Evolutionary conservation across 2,888 invertebrate species (phyloP).

Genomic region (Sipha maydis): DNA sequence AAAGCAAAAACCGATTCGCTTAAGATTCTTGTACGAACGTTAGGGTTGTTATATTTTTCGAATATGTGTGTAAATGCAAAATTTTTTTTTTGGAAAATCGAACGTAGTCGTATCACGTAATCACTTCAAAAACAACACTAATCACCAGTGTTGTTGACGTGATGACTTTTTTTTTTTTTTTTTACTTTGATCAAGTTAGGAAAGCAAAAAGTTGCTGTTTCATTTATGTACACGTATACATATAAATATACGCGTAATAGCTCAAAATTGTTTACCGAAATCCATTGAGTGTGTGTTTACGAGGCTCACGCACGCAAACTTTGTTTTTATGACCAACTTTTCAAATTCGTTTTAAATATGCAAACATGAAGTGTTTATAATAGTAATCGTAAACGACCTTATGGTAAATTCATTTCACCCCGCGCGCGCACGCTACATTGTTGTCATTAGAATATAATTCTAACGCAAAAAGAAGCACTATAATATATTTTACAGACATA

Average conservation of each 20-base stretch:
- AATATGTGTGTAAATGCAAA: no score
- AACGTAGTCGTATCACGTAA: background rate
- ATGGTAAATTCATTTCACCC: background rate
- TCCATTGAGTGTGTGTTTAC: constrained; percentile 27
- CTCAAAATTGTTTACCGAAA: constrained; percentile 32
- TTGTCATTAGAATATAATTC: constrained; percentile 13
- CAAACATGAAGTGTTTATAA: constrained; percentile 23
- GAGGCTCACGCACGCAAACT: constrained; percentile 21
- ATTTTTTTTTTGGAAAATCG: background rate
- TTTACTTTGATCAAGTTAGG: background rate
- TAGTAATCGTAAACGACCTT: constrained; percentile 27
- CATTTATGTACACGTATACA: no score
- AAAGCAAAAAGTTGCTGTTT: no score
- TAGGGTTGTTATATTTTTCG: no score
- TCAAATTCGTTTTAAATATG: constrained; percentile 22
- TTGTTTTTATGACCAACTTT: constrained; percentile 34
- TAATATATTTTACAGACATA: background rate
- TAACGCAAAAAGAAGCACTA: no score
- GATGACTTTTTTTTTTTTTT: background rate
- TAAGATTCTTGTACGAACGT: no score
- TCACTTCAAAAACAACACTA: background rate
- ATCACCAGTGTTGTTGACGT: background rate
- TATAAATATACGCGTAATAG: background rate
- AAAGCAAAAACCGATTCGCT: no score
- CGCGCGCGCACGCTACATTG: background rate